A percentile compares a stretch with the other conserved stretches of the same genome.
These are phyloP conservation scores for Orussus abietinus DNA, from an alignment of 1,140 invertebrate species.

Conservation along the genomic window DNA sequence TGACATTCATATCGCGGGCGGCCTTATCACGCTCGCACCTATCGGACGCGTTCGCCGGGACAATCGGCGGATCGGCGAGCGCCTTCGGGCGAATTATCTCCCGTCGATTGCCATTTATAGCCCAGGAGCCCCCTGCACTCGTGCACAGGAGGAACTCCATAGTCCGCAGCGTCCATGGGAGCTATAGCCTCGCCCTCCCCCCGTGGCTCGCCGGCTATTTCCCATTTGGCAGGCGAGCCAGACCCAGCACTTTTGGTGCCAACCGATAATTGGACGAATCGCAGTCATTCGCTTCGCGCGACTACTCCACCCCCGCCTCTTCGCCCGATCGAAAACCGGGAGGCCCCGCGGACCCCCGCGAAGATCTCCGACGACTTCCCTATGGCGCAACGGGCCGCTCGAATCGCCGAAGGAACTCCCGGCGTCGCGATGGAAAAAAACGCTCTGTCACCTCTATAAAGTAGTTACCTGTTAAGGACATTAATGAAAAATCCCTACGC, in stretches of 20 bases:
- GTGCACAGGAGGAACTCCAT: conserved; percentile 26
- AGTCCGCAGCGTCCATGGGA: conserved; percentile 13
- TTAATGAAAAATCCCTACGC: too few species aligned
- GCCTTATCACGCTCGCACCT: too few species aligned
- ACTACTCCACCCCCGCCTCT: conserved; percentile 18
- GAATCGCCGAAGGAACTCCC: too few species aligned
- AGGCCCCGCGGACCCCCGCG: too few species aligned
- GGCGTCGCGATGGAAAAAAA: too few species aligned
- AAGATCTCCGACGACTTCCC: too few species aligned
- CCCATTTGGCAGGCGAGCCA: conserved; percentile 44
- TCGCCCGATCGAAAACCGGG: too few species aligned
- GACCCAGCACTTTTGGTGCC: conserved; percentile 46
- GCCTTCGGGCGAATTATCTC: conserved; percentile 29
- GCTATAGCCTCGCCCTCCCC: conserved; percentile 11
- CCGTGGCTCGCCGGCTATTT: conserved; percentile 34
- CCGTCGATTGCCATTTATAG: conserved; percentile 30
- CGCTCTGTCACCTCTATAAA: too few species aligned
- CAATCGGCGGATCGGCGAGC: not conserved
- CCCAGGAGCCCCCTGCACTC: conserved; percentile 15
- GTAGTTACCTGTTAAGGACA: too few species aligned
- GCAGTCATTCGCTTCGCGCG: conserved; percentile 40
- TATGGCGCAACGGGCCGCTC: too few species aligned
- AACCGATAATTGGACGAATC: conserved; percentile 47
- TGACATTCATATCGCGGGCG: too few species aligned
- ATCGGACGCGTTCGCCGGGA: too few species aligned